A percentile compares a stretch with the other conserved stretches of the same genome.
Evolutionary conservation across 2,888 invertebrate genomes (phyloP).

Genomic region (Drosophila macrospina): DNA sequence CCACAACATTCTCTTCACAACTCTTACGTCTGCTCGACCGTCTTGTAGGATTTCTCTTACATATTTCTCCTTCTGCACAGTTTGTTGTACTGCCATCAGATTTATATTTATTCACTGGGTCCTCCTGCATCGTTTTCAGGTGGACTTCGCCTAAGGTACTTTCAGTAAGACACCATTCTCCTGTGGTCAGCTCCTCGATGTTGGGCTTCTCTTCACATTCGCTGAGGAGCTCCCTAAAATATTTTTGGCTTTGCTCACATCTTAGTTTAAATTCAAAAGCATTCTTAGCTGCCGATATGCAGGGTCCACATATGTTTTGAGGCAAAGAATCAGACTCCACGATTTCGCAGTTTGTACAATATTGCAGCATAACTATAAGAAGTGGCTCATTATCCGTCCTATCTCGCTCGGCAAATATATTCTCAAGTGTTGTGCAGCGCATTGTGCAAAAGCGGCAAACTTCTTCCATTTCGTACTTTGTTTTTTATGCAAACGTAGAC

Average conservation of each 20-base stretch:
- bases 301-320: not conserved
- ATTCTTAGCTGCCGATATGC: not conserved
- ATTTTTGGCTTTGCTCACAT: not conserved
- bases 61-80: not conserved
- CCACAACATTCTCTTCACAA: not conserved
- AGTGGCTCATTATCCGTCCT: not conserved
- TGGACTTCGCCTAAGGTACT: not conserved
- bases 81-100: not conserved
- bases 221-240: not conserved
- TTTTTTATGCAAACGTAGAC: not conserved
- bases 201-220: not conserved
- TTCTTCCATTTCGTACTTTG: not conserved
- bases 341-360: not conserved
- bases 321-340: not conserved
- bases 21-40: not conserved
- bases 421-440: not conserved
- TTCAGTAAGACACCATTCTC: not conserved
- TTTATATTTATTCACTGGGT: not conserved
- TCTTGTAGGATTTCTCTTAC: not conserved
- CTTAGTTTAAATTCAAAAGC: not conserved
- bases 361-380: not conserved
- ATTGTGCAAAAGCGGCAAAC: not conserved
- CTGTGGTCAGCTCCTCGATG: not conserved
- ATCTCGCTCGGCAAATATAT: not conserved
- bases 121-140: not conserved